These are phyloP conservation scores for Bostrychus sinensis DNA, from an alignment of 2,113 vertebrate genomes.

Conservation along the genomic window DNA sequence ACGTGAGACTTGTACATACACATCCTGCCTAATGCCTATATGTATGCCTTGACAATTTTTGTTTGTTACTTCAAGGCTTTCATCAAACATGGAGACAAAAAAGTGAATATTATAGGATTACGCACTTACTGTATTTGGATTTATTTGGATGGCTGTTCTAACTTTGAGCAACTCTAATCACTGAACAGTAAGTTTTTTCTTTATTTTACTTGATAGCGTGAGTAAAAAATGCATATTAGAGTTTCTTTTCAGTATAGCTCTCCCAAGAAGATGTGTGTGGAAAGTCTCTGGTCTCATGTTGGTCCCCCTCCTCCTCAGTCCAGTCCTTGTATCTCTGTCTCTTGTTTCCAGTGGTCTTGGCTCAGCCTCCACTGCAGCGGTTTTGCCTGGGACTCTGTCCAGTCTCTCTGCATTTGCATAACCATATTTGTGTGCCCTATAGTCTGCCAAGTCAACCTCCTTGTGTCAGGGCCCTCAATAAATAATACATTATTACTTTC, in stretches of 20 bases:
- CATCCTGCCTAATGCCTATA: too few species aligned
- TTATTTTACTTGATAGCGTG: too few species aligned
- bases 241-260: not conserved
- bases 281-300: conserved; percentile 20
- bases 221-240: too few species aligned
- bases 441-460: conserved; percentile 61
- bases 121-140: too few species aligned
- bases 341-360: conserved; percentile 53
- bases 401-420: conserved; percentile 65
- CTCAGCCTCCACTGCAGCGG: conserved; percentile 25
- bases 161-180: not conserved
- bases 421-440: conserved; percentile 55
- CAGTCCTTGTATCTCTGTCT: conserved; percentile 36
- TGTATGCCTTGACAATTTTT: too few species aligned
- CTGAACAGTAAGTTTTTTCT: too few species aligned
- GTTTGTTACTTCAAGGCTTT: too few species aligned
- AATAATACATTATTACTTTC: conserved; percentile 66
- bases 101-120: too few species aligned
- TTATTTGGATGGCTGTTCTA: too few species aligned
- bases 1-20: too few species aligned
- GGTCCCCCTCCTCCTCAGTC: conserved; percentile 4
- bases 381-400: conserved; percentile 58
- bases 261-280: conserved; percentile 18
- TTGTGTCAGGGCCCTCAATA: conserved; percentile 63
- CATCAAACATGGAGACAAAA: too few species aligned